Evolutionary conservation across 2,797 vertebrate species (phyloP).

Genomic region (Merluccius polli): DNA sequence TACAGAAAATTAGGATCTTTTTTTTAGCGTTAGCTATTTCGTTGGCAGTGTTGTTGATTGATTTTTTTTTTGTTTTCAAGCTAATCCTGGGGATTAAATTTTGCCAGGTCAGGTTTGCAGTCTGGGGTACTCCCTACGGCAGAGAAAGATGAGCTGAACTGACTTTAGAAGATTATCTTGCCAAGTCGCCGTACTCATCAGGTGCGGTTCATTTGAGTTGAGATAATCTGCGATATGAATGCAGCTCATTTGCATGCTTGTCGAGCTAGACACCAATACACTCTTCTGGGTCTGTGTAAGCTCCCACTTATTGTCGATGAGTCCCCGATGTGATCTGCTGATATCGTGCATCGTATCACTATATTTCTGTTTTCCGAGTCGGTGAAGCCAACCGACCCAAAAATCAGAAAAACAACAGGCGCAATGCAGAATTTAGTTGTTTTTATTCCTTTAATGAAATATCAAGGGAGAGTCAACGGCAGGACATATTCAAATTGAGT

Average conservation of each 20-base stretch:
- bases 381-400: not conserved
- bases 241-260: constrained; percentile 3
- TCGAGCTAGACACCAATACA: not conserved
- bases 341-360: not conserved
- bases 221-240: constrained; percentile 2
- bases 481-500: not conserved
- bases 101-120: not conserved
- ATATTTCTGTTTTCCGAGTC: not conserved
- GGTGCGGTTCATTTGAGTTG: not conserved
- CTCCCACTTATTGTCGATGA: not conserved
- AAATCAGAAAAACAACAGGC: not conserved
- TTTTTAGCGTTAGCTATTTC: not conserved
- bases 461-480: not conserved
- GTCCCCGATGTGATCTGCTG: not conserved
- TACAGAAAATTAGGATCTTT: not conserved
- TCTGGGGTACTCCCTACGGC: not conserved
- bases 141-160: not conserved
- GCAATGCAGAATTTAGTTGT: not conserved
- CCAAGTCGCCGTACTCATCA: not conserved
- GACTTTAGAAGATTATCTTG: not conserved
- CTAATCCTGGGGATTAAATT: not conserved
- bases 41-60: not conserved
- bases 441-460: not conserved
- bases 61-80: not conserved
- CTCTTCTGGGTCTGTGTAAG: constrained; percentile 2